Conservation (phyloP, 2,888 invertebrate genomes). For the Pachycephus smyrnensis region DNA sequence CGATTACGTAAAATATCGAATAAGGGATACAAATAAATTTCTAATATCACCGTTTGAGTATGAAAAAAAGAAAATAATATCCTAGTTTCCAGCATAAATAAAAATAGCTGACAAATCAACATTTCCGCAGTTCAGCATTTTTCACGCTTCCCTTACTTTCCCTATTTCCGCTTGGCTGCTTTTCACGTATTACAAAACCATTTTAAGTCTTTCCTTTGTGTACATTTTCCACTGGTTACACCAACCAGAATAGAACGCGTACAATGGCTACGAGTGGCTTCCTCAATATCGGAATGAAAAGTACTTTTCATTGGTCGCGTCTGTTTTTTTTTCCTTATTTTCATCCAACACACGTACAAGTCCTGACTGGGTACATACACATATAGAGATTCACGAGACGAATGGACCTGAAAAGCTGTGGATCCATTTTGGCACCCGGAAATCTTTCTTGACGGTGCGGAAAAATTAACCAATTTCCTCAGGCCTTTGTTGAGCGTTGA, state of each 20-base stretch:
- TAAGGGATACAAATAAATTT: not conserved
- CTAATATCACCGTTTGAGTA: not conserved
- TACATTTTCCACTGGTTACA: not conserved
- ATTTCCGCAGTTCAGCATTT: not conserved
- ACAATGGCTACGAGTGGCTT: not conserved
- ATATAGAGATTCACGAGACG: not conserved
- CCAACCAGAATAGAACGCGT: not conserved
- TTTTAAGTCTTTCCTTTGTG: not conserved
- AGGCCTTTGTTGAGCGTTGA: slow-evolving; percentile 39
- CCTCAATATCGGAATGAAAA: not conserved
- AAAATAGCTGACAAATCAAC: not conserved
- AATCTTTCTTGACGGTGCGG: not conserved
- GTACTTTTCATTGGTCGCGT: not conserved
- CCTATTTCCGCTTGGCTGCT: not conserved
- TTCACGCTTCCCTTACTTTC: not conserved
- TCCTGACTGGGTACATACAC: not conserved
- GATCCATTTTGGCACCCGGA: not conserved
- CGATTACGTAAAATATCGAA: not conserved
- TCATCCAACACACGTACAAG: not conserved
- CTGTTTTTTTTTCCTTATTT: not conserved
- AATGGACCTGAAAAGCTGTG: not conserved
- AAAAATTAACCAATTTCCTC: slow-evolving; percentile 48
- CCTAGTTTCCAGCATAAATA: not conserved
- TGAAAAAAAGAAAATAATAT: not conserved
- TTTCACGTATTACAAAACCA: not conserved